Evolutionary conservation across 2,797 vertebrate species (phyloP), one percentile per base, ranked within the genome.

Genomic region (Decapterus maruadsi): DNA sequence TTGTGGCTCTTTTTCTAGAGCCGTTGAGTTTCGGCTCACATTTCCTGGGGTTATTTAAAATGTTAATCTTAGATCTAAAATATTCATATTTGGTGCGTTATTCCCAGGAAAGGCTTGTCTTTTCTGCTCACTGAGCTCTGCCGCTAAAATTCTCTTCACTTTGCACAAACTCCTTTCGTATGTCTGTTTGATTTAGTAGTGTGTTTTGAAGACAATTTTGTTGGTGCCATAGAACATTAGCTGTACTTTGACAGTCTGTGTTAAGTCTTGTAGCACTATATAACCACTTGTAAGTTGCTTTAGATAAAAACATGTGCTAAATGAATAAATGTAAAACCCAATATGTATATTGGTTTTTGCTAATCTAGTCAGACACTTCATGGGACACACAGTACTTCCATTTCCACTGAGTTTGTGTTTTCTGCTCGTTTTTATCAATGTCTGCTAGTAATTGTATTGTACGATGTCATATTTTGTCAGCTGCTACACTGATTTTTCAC

Each of bases 31-130:
- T 61, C 45, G 45, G 54, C 71, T 77, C 61, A 9, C 58, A 42
- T 72, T 89, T 80, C 81, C 68, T 12, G 78, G 54, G 78, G 88
- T 81, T 87, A 86, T 90, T 90, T 87, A 78, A 93, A 87, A 87
- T 89, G 77, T 85, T 84, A 84, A 86, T 89, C 68, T 78, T 29
- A 16, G 29, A 75, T 81, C 26, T 91, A 51, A 91, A 87, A 80
- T 86, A 84, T 90, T 89, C 60, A 90, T 84, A 75, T 72, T 64
- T 69, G 14, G 61, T 77, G 53, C 38, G 57, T 79, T 69, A 76
- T 77, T 83, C 72, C 51, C 62, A 20, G 34, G 60, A 72, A 77
- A 86, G 63, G 11, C 55, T 72, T 9, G 7, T 70, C 60, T 70
- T 70, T 60, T 78, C 38, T 29, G 62, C 58, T 79, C 40, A 8